These are phyloP conservation scores for Chaetophractus vellerosus DNA, from an alignment of 2,797 vertebrate genomes.

Conservation along the genomic window DNA sequence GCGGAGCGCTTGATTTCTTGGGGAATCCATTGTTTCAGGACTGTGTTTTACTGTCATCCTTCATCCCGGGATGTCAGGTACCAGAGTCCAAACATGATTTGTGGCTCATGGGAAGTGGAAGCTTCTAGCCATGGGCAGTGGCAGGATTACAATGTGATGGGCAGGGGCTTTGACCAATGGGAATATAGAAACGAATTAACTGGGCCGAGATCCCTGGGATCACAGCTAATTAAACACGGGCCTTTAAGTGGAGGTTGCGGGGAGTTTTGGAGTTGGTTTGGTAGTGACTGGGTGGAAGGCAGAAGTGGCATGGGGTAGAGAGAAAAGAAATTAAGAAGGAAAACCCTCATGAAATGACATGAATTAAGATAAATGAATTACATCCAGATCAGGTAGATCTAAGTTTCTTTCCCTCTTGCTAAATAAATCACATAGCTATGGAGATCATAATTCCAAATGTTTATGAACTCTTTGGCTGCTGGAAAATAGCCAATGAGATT, in stretches of 20 bases:
- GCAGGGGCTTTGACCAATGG: neutral
- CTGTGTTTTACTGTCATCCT: neutral
- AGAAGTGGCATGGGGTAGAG: neutral
- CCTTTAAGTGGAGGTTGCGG: neutral
- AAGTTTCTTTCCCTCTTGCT: neutral
- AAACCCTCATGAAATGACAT: neutral
- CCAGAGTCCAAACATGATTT: neutral
- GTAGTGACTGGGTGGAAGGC: neutral
- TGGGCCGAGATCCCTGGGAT: neutral
- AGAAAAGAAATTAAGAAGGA: constrained; percentile 26
- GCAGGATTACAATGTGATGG: neutral
- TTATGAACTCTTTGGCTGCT: constrained; percentile 45
- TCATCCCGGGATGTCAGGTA: neutral
- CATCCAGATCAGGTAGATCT: constrained; percentile 8
- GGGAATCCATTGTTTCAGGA: neutral
- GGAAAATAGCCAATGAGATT: constrained; percentile 44
- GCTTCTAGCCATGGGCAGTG: neutral
- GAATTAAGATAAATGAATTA: constrained; percentile 18
- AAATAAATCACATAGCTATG: constrained; percentile 6
- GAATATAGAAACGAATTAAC: neutral
- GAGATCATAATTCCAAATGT: constrained; percentile 44
- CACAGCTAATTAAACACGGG: neutral
- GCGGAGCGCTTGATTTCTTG: neutral
- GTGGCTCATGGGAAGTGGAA: neutral
- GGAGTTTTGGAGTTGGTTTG: neutral